phyloP scores from a whole-genome alignment of 2,113 vertebrate genomes.

The Oreotragus oreotragus region DNA sequence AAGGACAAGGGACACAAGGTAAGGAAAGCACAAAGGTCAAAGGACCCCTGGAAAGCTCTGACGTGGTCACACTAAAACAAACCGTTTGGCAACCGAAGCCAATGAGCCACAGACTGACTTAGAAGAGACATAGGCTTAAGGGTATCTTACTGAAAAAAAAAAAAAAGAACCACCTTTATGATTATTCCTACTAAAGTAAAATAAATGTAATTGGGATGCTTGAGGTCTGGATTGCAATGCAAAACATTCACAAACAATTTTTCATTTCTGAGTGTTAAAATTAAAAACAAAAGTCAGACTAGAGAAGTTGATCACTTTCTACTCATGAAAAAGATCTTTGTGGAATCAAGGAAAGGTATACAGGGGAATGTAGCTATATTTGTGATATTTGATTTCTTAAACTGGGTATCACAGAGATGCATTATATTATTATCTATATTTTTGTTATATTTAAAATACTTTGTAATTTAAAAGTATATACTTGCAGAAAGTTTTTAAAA shows the following conservation, averaged over 20 bases:
- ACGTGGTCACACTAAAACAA: neutral
- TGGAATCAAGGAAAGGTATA: neutral
- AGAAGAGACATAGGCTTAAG: neutral
- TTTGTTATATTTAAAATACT: conserved; percentile 62
- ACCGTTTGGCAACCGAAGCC: neutral
- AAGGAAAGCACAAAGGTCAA: neutral
- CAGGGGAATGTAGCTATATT: neutral
- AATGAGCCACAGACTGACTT: neutral
- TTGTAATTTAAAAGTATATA: conserved; percentile 67
- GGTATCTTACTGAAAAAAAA: neutral
- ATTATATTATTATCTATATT: conserved; percentile 70
- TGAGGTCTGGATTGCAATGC: conserved; percentile 23
- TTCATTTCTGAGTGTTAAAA: conserved; percentile 47
- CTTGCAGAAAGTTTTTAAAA: conserved; percentile 28
- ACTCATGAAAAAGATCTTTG: conserved; percentile 23
- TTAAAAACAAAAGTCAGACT: conserved; percentile 2
- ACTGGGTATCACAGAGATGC: conserved; percentile 11
- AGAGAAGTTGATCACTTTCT: neutral
- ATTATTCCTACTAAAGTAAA: conserved; percentile 37
- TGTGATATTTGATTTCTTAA: conserved; percentile 37
- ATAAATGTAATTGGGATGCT: conserved; percentile 29
- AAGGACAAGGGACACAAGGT: neutral
- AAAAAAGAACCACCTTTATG: neutral
- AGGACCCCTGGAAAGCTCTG: neutral
- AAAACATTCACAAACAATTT: conserved; percentile 22